These are phyloP conservation scores for Ictidomys tridecemlineatus DNA, from an alignment of 2,113 vertebrate genomes.

Conservation along the genomic window DNA sequence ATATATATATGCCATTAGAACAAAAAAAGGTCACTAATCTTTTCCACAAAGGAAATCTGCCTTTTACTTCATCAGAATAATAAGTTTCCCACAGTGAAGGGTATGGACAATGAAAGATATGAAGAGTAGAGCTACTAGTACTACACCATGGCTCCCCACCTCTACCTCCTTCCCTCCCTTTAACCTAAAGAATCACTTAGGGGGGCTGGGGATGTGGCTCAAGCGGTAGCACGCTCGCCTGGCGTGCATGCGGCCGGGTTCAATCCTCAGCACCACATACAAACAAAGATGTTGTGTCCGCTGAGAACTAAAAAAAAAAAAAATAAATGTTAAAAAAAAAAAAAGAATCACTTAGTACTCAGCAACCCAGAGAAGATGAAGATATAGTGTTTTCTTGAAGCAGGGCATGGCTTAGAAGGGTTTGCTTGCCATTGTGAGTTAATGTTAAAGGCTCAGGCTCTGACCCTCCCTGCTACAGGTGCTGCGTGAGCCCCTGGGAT, in stretches of 20 bases:
- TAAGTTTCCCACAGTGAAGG: not conserved
- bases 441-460: not conserved
- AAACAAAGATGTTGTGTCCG: too few species aligned
- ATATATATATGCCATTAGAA: not conserved
- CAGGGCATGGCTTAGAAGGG: not conserved
- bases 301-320: too few species aligned
- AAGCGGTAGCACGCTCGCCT: too few species aligned
- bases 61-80: slow-evolving; percentile 3
- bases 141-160: not conserved
- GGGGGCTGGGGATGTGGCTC: too few species aligned
- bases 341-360: not conserved
- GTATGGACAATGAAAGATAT: not conserved
- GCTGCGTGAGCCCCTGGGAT: not conserved
- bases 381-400: not conserved
- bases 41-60: not conserved
- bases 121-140: not conserved
- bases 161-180: not conserved
- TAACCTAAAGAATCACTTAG: not conserved
- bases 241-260: too few species aligned
- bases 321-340: too few species aligned
- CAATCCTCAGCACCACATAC: too few species aligned
- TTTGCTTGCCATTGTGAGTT: not conserved
- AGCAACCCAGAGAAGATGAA: not conserved
- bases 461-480: not conserved
- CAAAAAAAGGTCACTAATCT: not conserved